phyloP scores from a whole-genome alignment of 2,797 vertebrate genomes.

The Corythornis leucogaster region DNA sequence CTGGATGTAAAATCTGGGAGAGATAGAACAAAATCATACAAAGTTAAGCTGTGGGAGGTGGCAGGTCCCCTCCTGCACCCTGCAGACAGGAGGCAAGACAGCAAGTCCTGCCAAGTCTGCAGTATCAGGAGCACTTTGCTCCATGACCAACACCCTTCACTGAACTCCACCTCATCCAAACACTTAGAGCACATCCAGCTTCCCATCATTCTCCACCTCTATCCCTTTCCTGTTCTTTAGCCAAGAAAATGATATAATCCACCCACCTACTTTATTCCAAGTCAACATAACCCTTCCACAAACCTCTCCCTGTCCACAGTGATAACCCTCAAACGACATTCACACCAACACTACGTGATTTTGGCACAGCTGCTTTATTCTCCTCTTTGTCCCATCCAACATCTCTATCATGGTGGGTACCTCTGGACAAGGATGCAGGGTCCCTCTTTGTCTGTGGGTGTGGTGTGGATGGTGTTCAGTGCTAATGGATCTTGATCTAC shows the following conservation, averaged over 20 bases:
- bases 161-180: neutral
- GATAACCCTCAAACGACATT: neutral
- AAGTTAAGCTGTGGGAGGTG: neutral
- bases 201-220: neutral
- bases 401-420: neutral
- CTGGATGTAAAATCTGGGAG: neutral
- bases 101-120: neutral
- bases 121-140: neutral
- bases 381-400: neutral
- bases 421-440: neutral
- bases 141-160: neutral
- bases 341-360: neutral
- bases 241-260: neutral
- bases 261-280: neutral
- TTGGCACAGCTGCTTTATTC: neutral
- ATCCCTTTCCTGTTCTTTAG: neutral
- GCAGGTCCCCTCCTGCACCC: neutral
- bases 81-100: fast-evolving
- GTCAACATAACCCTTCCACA: neutral
- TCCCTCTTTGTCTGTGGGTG: neutral
- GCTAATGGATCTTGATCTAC: neutral
- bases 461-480: neutral
- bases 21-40: neutral
- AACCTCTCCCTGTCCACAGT: neutral
- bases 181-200: neutral